Evolutionary conservation across 2,888 invertebrate genomes (phyloP), one percentile per base, ranked within the genome.

Genomic region (Tolmerus cingulatus): DNA sequence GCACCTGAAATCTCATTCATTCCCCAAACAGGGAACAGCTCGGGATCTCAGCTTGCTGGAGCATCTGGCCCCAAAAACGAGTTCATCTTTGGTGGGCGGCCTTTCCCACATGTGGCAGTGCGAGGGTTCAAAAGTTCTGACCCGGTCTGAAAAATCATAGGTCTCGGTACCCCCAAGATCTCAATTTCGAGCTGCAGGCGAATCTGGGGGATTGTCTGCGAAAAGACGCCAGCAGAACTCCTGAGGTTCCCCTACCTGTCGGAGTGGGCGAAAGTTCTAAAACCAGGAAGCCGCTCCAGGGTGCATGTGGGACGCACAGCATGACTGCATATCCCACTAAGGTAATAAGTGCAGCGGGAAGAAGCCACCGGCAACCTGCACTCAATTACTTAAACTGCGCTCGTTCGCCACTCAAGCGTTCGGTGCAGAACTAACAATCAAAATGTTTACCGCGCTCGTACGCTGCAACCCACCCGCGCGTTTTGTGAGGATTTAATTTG

Each of bases 361-460:
- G 43, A n/a, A 76, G 34, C 76, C 23, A 27, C 46, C 79, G 51
- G 51, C 76, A 34, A 34, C 76, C 76, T 76, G 37, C 34, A 34
- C 51, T 55, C 23, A 51, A 79, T 79, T 79, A 51, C 79, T 79
- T 51, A 79, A 79, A 27, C 51, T 79, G 30, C 16, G 46, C 79
- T 46, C 66, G 66, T 23, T 66, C 51, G 51, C 79, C 79, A 79
- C 79, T 79, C 51, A 51, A 27, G 30, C 79, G 51, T 79, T 51
- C 16, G 51, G 27, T 66, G 66, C 79, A 79, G 51, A 79, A 23
- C 55, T 79, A 79, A 79, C 79, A 79, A 79, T 79, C 66, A 66
- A 79, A 79, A 51, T 79, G 79, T 79, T 79, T 79, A 55, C 79
- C 79, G 9, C 27, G 51, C 7, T 79, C 27, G 27, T 46, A 23